These are phyloP conservation scores for Synchiropus splendidus DNA, from an alignment of 2,113 vertebrate genomes.

Conservation along the genomic window DNA sequence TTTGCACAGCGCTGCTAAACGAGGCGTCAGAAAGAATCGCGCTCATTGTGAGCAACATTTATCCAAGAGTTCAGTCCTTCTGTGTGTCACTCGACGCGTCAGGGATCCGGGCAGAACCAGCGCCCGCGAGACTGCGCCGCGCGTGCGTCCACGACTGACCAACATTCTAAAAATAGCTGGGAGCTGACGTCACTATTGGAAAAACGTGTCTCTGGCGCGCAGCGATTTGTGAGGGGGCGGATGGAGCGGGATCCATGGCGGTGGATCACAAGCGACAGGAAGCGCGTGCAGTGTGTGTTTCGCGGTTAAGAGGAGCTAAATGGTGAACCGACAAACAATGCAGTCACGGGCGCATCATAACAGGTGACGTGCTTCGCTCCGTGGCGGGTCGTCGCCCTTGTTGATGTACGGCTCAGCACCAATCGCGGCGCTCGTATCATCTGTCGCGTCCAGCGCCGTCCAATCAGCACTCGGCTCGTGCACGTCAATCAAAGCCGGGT, in stretches of 20 bases:
- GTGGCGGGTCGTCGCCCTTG: too few species aligned
- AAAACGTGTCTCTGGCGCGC: conserved; percentile 53
- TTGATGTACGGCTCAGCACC: conserved; percentile 13
- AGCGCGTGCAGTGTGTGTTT: too few species aligned
- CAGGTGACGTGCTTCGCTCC: conserved; percentile 35
- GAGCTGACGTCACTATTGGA: conserved; percentile 44
- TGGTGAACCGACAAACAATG: conserved; percentile 52
- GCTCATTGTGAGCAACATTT: too few species aligned
- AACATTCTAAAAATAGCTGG: conserved; percentile 64
- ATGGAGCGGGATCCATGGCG: too few species aligned
- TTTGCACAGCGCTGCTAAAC: too few species aligned
- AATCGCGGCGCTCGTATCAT: conserved; percentile 19
- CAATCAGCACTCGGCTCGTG: conserved; percentile 21
- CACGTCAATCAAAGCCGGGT: conserved; percentile 37
- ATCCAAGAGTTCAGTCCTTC: too few species aligned
- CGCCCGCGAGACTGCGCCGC: conserved; percentile 32
- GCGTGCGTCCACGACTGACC: conserved; percentile 57
- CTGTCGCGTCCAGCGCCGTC: conserved; percentile 3
- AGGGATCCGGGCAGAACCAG: conserved; percentile 1
- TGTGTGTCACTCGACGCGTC: too few species aligned
- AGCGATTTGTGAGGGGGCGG: conserved; percentile 15
- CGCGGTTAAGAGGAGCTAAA: too few species aligned
- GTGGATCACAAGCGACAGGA: too few species aligned
- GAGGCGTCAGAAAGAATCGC: too few species aligned
- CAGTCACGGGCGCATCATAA: conserved; percentile 35